Percentiles rank a stretch among this genome's conserved stretches.
Evolutionary conservation across 2,888 invertebrate species (phyloP).

Genomic region (Ormia ochracea): DNA sequence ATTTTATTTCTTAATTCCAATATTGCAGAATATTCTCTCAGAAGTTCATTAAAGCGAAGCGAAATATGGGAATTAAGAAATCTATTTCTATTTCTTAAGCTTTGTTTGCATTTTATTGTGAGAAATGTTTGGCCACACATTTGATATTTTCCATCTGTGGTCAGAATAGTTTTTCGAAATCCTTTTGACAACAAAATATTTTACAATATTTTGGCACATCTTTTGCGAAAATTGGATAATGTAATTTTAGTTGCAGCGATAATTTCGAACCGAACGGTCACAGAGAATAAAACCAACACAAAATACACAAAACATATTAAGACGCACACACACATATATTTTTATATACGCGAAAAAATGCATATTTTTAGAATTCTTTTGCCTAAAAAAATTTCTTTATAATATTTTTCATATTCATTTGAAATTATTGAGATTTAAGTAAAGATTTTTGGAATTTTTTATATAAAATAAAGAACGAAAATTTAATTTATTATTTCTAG

Average conservation of each 20-base stretch:
- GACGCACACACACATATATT: slow-evolving; percentile 2
- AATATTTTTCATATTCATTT: neutral
- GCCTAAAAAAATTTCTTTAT: slow-evolving; percentile 47
- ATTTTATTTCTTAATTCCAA: no score
- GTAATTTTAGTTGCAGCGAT: slow-evolving; percentile 54
- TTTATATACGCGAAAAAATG: slow-evolving; percentile 49
- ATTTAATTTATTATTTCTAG: neutral
- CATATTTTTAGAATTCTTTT: slow-evolving; percentile 60
- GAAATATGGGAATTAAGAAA: no score
- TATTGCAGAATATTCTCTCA: no score
- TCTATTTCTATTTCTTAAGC: no score
- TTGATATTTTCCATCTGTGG: neutral
- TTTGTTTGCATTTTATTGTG: no score
- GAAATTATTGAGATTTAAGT: slow-evolving; percentile 19
- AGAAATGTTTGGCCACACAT: no score
- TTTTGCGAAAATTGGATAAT: slow-evolving; percentile 42
- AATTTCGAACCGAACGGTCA: slow-evolving; percentile 58
- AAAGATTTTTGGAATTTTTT: neutral
- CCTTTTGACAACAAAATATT: slow-evolving; percentile 31
- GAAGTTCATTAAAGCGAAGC: no score
- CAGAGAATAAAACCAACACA: neutral
- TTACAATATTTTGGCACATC: slow-evolving; percentile 39
- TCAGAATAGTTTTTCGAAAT: neutral
- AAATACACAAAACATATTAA: slow-evolving; percentile 16
- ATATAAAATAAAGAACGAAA: neutral